Percentiles rank a stretch among this genome's conserved stretches.
These are phyloP conservation scores for Mactra quadrangularis DNA, from an alignment of 1,140 invertebrate species.

Conservation along the genomic window DNA sequence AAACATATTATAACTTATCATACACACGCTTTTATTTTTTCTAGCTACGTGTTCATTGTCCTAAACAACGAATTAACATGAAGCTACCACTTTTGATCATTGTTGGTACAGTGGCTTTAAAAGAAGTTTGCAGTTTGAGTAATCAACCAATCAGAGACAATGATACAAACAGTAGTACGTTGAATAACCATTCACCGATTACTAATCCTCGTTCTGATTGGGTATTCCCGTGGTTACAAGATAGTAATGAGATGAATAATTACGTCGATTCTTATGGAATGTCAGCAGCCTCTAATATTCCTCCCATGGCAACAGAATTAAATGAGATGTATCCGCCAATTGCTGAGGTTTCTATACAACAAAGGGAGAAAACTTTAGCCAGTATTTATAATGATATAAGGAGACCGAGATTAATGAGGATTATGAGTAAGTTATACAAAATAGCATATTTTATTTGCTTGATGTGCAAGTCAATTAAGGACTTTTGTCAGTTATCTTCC, in stretches of 20 bases:
- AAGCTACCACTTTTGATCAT: slow-evolving; percentile 37
- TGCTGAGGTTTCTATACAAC: slow-evolving; percentile 12
- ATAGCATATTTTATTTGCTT: background rate
- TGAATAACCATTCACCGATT: background rate
- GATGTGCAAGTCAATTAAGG: background rate
- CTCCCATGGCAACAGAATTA: slow-evolving; percentile 56
- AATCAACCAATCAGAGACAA: slow-evolving; percentile 33
- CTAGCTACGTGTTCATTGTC: slow-evolving; percentile 28
- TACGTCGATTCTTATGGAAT: background rate
- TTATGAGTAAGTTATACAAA: slow-evolving; percentile 33
- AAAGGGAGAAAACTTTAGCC: slow-evolving; percentile 41
- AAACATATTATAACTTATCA: too few species aligned
- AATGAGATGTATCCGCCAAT: slow-evolving; percentile 53
- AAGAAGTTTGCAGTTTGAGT: background rate
- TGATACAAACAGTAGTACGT: slow-evolving; percentile 1
- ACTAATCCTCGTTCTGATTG: background rate
- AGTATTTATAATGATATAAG: slow-evolving; percentile 21
- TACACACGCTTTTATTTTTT: background rate
- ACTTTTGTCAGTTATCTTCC: too few species aligned
- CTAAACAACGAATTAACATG: slow-evolving; percentile 12
- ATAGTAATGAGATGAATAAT: background rate
- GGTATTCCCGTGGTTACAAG: background rate
- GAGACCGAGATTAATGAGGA: slow-evolving; percentile 22
- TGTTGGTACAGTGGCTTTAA: slow-evolving; percentile 38
- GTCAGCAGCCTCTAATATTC: slow-evolving; percentile 15